Evolutionary conservation across 2,888 invertebrate species (phyloP).

Genomic region (Nysson spinosus): DNA sequence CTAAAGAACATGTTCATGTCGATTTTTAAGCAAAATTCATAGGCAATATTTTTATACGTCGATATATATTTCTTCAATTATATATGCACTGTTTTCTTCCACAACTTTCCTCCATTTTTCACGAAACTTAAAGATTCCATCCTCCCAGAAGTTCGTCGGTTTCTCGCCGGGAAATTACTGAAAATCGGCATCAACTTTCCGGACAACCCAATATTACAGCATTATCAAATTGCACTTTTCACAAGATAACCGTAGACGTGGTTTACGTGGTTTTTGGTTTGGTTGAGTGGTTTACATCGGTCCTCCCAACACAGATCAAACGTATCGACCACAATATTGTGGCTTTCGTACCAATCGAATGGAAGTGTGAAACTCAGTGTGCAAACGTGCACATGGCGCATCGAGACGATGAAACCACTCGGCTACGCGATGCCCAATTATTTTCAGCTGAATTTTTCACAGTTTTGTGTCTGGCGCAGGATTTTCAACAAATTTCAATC

Average conservation of each 20-base stretch:
- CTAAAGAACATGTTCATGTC: too few relatives aligned
- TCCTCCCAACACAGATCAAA: slow-evolving; percentile 65
- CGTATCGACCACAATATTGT: slow-evolving; percentile 69
- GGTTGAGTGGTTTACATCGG: slow-evolving; percentile 53
- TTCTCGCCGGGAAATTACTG: too few relatives aligned
- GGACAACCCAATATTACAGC: too few relatives aligned
- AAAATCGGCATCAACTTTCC: too few relatives aligned
- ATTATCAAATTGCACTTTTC: slow-evolving; percentile 42
- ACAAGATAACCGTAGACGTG: slow-evolving; percentile 34
- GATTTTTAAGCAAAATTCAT: too few relatives aligned
- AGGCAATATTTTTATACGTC: too few relatives aligned
- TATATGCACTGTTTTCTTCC: too few relatives aligned
- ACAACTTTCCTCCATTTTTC: too few relatives aligned
- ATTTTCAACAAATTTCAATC: slow-evolving; percentile 3
- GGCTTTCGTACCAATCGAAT: slow-evolving; percentile 61
- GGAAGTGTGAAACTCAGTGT: slow-evolving; percentile 27
- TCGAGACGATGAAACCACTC: slow-evolving; percentile 33
- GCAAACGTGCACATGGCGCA: slow-evolving; percentile 21
- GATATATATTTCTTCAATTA: too few relatives aligned
- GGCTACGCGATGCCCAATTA: slow-evolving; percentile 30
- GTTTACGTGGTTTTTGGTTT: slow-evolving; percentile 47
- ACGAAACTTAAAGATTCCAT: too few relatives aligned
- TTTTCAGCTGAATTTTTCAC: slow-evolving; percentile 22
- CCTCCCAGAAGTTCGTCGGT: too few relatives aligned
- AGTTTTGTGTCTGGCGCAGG: not conserved